Evolutionary conservation across 2,888 invertebrate genomes (phyloP).

Genomic region (Drosophila emarginata): DNA sequence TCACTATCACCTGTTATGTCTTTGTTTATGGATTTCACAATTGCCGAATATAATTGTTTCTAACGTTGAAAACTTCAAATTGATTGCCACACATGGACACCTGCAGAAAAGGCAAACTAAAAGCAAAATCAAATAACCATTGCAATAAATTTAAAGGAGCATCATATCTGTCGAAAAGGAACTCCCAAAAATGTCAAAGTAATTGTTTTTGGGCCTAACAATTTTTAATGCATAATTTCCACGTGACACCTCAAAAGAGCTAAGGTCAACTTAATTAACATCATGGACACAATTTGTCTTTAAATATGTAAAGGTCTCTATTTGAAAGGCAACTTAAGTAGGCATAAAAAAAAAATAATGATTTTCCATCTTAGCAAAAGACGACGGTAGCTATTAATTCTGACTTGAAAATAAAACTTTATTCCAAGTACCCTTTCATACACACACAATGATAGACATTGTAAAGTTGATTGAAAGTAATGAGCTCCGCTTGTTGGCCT

Average conservation of each 20-base stretch:
- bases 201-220: too few relatives aligned
- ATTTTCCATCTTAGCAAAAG: background rate
- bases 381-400: background rate
- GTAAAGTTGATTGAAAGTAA: constrained; percentile 57
- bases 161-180: background rate
- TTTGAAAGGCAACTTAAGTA: background rate
- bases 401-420: too few relatives aligned
- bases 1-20: constrained; percentile 1
- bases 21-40: constrained; percentile 27
- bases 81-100: constrained; percentile 36
- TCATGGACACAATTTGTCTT: background rate
- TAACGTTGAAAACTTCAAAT: background rate
- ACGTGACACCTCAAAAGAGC: background rate
- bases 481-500: constrained; percentile 39
- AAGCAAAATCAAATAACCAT: constrained; percentile 16
- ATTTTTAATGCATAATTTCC: background rate
- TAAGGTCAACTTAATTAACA: background rate
- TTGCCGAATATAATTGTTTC: constrained; percentile 11
- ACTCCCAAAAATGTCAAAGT: background rate
- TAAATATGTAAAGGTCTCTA: background rate
- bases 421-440: constrained; percentile 4
- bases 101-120: constrained; percentile 25
- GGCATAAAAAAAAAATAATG: background rate
- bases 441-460: constrained; percentile 27
- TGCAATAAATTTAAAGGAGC: constrained; percentile 20